A percentile compares a stretch with the other conserved stretches of the same genome.
Evolutionary conservation across 2,888 invertebrate species (phyloP).

Genomic region (Emmelina monodactyla): DNA sequence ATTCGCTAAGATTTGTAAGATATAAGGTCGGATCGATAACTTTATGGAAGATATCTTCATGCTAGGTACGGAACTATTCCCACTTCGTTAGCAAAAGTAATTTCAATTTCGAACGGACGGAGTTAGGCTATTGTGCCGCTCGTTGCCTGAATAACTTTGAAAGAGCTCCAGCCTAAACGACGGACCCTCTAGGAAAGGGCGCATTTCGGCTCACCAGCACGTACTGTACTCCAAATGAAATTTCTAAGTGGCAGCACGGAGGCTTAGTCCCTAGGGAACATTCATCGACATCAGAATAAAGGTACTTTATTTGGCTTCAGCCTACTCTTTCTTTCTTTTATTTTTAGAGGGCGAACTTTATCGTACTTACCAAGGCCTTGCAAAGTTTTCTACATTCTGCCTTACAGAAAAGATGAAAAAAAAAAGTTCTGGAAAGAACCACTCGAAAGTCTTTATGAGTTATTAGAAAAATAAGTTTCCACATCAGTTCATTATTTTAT

Average conservation of each 20-base stretch:
- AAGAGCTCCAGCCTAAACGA: constrained; percentile 37
- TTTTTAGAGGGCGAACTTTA: too few relatives aligned
- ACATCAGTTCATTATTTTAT: too few relatives aligned
- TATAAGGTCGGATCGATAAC: not conserved
- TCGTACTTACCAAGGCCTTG: too few relatives aligned
- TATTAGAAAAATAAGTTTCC: too few relatives aligned
- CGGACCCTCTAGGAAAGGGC: constrained; percentile 33
- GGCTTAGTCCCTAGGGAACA: constrained; percentile 12
- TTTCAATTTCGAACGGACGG: constrained; percentile 49
- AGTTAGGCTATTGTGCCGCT: constrained; percentile 33
- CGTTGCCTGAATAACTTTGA: constrained; percentile 37
- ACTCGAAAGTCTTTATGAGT: too few relatives aligned
- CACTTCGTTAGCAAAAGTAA: too few relatives aligned
- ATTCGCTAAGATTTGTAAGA: too few relatives aligned
- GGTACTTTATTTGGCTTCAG: too few relatives aligned
- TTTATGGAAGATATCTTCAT: not conserved
- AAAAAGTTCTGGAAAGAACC: too few relatives aligned
- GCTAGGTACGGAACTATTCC: not conserved
- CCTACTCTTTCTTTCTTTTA: too few relatives aligned
- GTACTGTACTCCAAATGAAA: constrained; percentile 53
- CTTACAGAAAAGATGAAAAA: too few relatives aligned
- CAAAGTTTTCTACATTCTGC: too few relatives aligned
- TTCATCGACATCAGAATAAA: not conserved
- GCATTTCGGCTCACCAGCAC: constrained; percentile 47
- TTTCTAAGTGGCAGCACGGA: constrained; percentile 43